Conservation (phyloP, 2,113 vertebrate genomes). For the Naja naja region DNA sequence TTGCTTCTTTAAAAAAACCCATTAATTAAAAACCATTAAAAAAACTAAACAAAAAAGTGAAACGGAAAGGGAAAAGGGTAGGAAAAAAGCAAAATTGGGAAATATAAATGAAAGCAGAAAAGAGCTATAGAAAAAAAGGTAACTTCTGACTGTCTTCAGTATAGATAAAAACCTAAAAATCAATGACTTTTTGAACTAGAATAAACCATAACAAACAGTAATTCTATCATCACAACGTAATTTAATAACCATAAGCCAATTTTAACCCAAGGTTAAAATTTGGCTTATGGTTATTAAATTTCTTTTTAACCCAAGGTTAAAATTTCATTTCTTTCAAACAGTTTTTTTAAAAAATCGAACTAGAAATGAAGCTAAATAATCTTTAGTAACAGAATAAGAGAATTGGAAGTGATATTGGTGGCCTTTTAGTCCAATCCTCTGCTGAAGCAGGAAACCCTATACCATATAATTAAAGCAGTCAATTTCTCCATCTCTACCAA, state of each 20-base stretch:
- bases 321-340: not conserved
- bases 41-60: not conserved
- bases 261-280: too few species aligned
- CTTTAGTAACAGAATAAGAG: not conserved
- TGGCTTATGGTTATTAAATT: too few species aligned
- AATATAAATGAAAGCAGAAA: not conserved
- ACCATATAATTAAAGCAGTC: not conserved
- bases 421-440: too few species aligned
- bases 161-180: not conserved
- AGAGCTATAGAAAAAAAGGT: not conserved
- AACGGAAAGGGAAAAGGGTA: not conserved
- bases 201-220: not conserved
- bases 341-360: not conserved
- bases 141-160: not conserved
- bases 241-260: not conserved
- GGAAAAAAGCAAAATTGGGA: not conserved
- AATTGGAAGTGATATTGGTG: too few species aligned
- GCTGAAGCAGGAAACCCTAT: too few species aligned
- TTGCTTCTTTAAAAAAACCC: not conserved
- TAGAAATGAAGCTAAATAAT: not conserved
- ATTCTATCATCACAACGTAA: not conserved
- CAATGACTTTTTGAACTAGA: not conserved
- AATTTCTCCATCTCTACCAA: not conserved
- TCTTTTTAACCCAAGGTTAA: too few species aligned
- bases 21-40: not conserved